A percentile compares a stretch with the other conserved stretches of the same genome.
Evolutionary conservation across 1,140 invertebrate species (phyloP).

Genomic region (Coboldia fuscipes): DNA sequence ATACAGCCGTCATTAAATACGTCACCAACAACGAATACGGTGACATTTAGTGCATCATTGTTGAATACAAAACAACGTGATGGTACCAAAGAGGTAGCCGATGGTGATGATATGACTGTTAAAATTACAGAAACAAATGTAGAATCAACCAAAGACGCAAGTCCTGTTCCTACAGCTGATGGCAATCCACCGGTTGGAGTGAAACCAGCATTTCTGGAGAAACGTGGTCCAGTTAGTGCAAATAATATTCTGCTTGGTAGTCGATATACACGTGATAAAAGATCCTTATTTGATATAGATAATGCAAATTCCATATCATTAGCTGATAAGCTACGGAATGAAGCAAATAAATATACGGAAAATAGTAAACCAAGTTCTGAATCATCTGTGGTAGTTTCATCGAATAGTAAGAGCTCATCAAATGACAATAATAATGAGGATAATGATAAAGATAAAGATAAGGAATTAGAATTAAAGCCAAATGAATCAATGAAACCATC

Average conservation of each 20-base stretch:
- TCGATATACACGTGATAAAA: slow-evolving; percentile 13
- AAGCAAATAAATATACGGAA: slow-evolving; percentile 9
- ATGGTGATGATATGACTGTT: background rate
- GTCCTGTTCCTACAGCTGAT: background rate
- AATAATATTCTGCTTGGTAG: slow-evolving; percentile 9
- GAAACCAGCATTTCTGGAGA: too few relatives aligned
- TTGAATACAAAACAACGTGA: background rate
- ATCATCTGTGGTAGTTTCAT: slow-evolving; percentile 18
- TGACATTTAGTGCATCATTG: background rate
- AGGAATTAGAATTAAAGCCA: too few relatives aligned
- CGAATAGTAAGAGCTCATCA: background rate
- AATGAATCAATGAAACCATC: slow-evolving; percentile 11
- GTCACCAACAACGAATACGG: background rate
- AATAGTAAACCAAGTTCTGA: slow-evolving; percentile 25
- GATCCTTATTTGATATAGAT: slow-evolving; percentile 9
- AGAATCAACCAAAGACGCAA: background rate
- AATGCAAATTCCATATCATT: slow-evolving; percentile 7
- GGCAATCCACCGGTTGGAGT: background rate
- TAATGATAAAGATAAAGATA: background rate
- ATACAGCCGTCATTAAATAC: background rate
- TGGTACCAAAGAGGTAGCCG: background rate
- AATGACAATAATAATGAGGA: background rate
- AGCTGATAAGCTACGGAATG: slow-evolving; percentile 7
- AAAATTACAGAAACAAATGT: background rate
- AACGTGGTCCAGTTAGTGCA: background rate